These are phyloP conservation scores for Dermatemys mawii DNA, from an alignment of 2,113 vertebrate genomes.

Conservation along the genomic window DNA sequence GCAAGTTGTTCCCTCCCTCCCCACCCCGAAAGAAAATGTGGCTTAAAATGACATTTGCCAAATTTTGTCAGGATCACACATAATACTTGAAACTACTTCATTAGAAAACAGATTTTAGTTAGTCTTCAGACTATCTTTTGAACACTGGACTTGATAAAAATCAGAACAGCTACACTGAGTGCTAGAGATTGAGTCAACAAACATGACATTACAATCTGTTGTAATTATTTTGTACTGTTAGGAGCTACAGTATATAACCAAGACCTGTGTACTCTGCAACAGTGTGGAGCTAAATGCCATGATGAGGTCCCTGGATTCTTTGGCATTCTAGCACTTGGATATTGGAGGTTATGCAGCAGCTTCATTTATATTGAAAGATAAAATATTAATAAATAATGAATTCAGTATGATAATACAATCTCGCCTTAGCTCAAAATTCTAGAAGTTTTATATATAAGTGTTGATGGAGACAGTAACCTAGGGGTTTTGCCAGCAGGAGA, in stretches of 20 bases:
- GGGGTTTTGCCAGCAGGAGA: background rate
- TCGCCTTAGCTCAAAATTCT: background rate
- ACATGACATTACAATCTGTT: fast-evolving
- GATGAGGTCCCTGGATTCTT: background rate
- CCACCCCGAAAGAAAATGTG: background rate
- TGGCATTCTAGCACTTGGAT: fast-evolving
- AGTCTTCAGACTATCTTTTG: background rate
- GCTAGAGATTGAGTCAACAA: background rate
- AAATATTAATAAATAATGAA: background rate
- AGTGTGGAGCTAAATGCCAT: background rate
- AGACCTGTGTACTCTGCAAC: background rate
- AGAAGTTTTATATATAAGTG: background rate
- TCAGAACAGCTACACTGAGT: background rate
- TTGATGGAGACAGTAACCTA: background rate
- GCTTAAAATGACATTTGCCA: background rate
- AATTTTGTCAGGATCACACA: background rate
- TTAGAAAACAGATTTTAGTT: background rate
- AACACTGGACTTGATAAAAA: background rate
- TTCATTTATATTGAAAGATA: background rate
- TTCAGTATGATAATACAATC: background rate
- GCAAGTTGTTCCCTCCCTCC: background rate
- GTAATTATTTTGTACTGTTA: background rate
- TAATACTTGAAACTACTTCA: background rate
- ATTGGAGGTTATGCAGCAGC: background rate
- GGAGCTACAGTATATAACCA: background rate